phyloP scores from a whole-genome alignment of 2,888 invertebrate species.

The Callinectes sapidus region DNA sequence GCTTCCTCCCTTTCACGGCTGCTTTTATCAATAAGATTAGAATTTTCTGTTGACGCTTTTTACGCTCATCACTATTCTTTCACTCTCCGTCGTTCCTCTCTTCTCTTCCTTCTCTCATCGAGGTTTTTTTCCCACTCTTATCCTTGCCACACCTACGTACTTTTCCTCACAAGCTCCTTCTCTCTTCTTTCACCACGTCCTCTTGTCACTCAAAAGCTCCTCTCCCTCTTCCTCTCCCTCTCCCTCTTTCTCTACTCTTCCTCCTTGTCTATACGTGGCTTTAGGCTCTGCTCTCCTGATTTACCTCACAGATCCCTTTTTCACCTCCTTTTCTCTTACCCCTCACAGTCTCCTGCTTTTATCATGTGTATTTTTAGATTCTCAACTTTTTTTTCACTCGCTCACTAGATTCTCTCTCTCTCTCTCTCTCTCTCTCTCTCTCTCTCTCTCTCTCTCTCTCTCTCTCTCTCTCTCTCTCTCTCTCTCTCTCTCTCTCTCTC shows the following conservation, averaged over 20 bases:
- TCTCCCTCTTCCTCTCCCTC: conserved; percentile 3
- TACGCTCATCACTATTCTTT: not conserved
- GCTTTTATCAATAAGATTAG: not conserved
- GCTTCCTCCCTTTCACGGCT: not conserved
- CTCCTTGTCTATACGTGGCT: not conserved
- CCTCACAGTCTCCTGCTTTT: not conserved
- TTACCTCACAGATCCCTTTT: not conserved
- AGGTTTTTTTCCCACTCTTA: not conserved
- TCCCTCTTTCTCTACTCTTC: not conserved
- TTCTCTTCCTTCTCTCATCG: conserved; percentile 8
- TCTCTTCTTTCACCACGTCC: conserved; percentile 10
- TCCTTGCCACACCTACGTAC: not conserved
- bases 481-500: not conserved
- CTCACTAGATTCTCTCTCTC: not conserved
- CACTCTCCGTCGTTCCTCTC: not conserved
- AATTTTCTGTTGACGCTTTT: not conserved
- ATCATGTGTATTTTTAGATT: not conserved
- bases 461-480: not conserved
- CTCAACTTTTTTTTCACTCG: not conserved
- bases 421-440: not conserved
- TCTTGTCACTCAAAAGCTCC: not conserved
- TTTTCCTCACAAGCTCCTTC: not conserved
- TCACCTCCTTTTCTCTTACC: not conserved
- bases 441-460: not conserved
- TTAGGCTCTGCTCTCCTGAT: not conserved